Evolutionary conservation across 2,888 invertebrate genomes (phyloP).

Genomic region (Shargacucullia verbasci): DNA sequence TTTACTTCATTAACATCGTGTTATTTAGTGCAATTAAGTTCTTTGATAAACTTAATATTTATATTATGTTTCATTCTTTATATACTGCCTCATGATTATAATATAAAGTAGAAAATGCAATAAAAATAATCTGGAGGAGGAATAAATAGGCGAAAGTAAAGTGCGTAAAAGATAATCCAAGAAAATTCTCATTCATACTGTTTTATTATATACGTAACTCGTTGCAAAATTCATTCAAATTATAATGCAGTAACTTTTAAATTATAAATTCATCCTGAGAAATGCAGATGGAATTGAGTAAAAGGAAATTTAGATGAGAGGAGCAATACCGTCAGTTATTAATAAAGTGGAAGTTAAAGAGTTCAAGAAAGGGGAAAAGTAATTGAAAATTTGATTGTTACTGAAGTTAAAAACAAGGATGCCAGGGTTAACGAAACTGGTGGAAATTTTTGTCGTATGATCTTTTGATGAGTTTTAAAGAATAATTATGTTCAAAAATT

Average conservation of each 20-base stretch:
- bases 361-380: constrained; percentile 72
- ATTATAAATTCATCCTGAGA: constrained; percentile 67
- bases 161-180: constrained; percentile 73
- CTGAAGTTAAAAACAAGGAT: constrained; percentile 77
- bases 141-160: constrained; percentile 79
- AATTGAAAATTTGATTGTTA: constrained; percentile 79
- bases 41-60: constrained; percentile 72
- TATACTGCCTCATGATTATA: constrained; percentile 79
- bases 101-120: constrained; percentile 75
- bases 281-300: constrained; percentile 74
- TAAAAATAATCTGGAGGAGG: constrained; percentile 75
- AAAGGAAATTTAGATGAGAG: constrained; percentile 70
- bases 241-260: constrained; percentile 72
- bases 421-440: constrained; percentile 73
- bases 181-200: constrained; percentile 72
- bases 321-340: constrained; percentile 68
- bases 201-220: constrained; percentile 66
- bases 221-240: constrained; percentile 74
- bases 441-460: constrained; percentile 59
- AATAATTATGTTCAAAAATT: constrained; percentile 16
- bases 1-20: constrained; percentile 75
- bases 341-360: constrained; percentile 70
- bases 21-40: constrained; percentile 83
- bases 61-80: constrained; percentile 79
- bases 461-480: constrained; percentile 35